These are phyloP conservation scores for Drepana arcuata DNA, from an alignment of 1,140 invertebrate genomes.

Conservation along the genomic window DNA sequence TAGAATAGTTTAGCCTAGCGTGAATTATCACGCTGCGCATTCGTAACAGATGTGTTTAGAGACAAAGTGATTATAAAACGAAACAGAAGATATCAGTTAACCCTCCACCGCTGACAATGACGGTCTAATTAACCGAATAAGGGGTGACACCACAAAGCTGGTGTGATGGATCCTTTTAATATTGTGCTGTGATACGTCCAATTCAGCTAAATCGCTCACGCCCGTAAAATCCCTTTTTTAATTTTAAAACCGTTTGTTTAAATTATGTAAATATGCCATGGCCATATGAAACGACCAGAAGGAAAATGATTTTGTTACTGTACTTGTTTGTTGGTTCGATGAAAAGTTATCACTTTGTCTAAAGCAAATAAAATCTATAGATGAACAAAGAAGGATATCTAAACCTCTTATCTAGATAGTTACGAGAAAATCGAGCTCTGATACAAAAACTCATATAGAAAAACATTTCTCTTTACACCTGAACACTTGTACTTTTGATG, in stretches of 20 bases:
- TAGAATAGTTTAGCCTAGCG: too few species aligned
- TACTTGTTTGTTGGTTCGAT: neutral
- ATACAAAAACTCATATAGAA: too few species aligned
- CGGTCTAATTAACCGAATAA: conserved; percentile 58
- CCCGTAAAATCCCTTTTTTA: conserved; percentile 6
- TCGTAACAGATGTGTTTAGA: conserved; percentile 21
- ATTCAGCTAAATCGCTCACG: conserved; percentile 10
- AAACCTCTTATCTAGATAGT: too few species aligned
- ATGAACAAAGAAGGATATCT: too few species aligned
- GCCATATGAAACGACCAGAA: neutral
- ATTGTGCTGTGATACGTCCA: conserved; percentile 28
- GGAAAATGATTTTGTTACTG: neutral
- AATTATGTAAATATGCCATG: neutral
- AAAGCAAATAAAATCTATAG: too few species aligned
- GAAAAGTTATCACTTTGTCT: too few species aligned
- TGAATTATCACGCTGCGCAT: too few species aligned
- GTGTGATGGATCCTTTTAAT: conserved; percentile 67
- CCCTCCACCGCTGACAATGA: conserved; percentile 38
- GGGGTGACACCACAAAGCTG: conserved; percentile 63
- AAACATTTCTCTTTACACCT: too few species aligned
- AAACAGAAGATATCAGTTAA: conserved; percentile 18
- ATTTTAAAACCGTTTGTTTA: neutral
- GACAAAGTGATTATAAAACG: conserved; percentile 28
- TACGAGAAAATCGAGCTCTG: too few species aligned
- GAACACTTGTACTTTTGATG: too few species aligned